phyloP scores from a whole-genome alignment of 2,888 invertebrate species.

The Campoplex nolae region DNA sequence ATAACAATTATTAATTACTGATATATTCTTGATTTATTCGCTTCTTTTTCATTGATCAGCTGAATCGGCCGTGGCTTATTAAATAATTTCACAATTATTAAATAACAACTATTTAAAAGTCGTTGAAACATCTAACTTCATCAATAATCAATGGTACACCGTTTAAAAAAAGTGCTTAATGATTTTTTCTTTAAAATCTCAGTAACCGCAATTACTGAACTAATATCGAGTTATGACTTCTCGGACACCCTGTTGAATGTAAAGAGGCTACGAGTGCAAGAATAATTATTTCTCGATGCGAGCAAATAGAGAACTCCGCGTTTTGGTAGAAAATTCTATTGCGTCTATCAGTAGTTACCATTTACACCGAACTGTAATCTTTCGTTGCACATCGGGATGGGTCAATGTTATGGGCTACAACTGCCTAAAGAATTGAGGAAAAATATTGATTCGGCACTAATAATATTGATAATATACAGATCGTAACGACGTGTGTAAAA shows the following conservation, averaged over 20 bases:
- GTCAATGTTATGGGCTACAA: background rate
- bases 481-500: background rate
- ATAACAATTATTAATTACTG: background rate
- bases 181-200: background rate
- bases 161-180: background rate
- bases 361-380: slow-evolving; percentile 1
- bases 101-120: too few relatives aligned
- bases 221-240: background rate
- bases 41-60: background rate
- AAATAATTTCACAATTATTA: background rate
- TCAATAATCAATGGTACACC: background rate
- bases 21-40: background rate
- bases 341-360: slow-evolving; percentile 9
- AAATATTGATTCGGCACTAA: background rate
- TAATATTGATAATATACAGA: background rate
- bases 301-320: slow-evolving; percentile 33
- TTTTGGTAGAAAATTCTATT: slow-evolving; percentile 24
- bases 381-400: slow-evolving; percentile 3
- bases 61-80: background rate
- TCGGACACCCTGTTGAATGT: background rate
- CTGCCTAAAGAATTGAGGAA: background rate
- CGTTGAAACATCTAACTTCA: too few relatives aligned
- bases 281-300: slow-evolving; percentile 53
- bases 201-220: background rate
- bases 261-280: slow-evolving; percentile 52